phyloP scores from a whole-genome alignment of 1,140 invertebrate genomes.

The Drosophila albomicans region DNA sequence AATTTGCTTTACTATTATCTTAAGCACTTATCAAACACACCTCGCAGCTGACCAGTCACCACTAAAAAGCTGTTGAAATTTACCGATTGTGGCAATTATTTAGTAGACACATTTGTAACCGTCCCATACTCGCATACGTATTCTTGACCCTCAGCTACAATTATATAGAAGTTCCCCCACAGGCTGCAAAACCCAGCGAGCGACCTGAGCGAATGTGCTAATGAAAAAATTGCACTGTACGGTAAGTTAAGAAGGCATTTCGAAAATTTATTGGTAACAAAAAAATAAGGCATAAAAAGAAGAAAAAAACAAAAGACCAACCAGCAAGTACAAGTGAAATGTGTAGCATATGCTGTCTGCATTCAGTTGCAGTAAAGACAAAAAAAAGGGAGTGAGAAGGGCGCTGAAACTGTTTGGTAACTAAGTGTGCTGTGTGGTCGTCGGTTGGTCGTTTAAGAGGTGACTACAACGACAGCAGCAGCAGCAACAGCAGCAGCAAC shows the following conservation, averaged over 20 bases:
- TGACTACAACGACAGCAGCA: constrained; percentile 7
- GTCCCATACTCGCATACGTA: constrained; percentile 1
- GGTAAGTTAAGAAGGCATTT: constrained; percentile 73
- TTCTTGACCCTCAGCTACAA: constrained; percentile 30
- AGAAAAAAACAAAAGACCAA: constrained; percentile 4
- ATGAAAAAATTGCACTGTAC: constrained; percentile 70
- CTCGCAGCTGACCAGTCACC: constrained; percentile 34
- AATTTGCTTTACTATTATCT: not conserved
- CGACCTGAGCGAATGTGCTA: constrained; percentile 59
- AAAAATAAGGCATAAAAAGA: constrained; percentile 39
- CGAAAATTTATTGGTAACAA: constrained; percentile 73
- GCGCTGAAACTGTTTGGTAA: constrained; percentile 7
- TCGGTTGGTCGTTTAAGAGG: constrained; percentile 21
- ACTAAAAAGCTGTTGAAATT: constrained; percentile 79
- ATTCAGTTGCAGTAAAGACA: constrained; percentile 16
- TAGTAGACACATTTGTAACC: constrained; percentile 43
- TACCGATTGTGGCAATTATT: constrained; percentile 72
- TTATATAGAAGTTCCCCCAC: constrained; percentile 9
- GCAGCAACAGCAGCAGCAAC: not conserved
- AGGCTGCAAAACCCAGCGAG: constrained; percentile 27
- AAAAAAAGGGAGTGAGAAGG: not conserved
- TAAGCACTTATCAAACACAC: constrained; percentile 3
- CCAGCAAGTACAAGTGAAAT: constrained; percentile 33
- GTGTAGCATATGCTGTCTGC: constrained; percentile 69
- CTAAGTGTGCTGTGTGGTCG: constrained; percentile 62